Evolutionary conservation across 1,140 invertebrate genomes (phyloP).

Genomic region (Chironomus tepperi): DNA sequence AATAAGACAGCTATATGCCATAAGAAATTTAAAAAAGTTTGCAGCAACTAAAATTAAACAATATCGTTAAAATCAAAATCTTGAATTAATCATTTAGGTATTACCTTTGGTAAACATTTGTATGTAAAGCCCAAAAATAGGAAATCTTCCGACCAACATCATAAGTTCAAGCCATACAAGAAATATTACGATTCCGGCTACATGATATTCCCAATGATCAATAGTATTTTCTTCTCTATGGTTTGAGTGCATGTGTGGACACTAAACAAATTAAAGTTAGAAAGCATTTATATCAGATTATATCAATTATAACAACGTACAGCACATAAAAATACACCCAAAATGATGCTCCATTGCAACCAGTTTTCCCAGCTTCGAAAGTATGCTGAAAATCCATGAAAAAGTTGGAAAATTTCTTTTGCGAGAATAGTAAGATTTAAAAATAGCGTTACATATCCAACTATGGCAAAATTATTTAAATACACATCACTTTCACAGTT

Average conservation of each 20-base stretch:
- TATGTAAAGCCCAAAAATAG: constrained; percentile 73
- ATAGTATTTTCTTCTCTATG: background rate
- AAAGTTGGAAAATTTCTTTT: constrained; percentile 62
- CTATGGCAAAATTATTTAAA: constrained; percentile 35
- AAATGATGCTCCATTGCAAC: constrained; percentile 67
- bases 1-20: constrained; percentile 69
- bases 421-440: constrained; percentile 51
- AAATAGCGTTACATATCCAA: constrained; percentile 50
- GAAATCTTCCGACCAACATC: constrained; percentile 74
- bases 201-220: constrained; percentile 61
- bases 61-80: constrained; percentile 25
- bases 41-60: constrained; percentile 50
- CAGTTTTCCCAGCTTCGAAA: constrained; percentile 74
- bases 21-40: constrained; percentile 73
- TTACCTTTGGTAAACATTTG: constrained; percentile 72
- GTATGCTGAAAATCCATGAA: constrained; percentile 58
- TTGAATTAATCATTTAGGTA: background rate
- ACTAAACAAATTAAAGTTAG: background rate
- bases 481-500: constrained; percentile 26
- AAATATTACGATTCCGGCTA: constrained; percentile 66
- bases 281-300: background rate
- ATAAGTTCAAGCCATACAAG: constrained; percentile 71
- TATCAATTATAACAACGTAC: constrained; percentile 34
- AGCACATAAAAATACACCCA: constrained; percentile 53
- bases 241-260: background rate